phyloP scores from a whole-genome alignment of 2,888 invertebrate genomes.

The Lithosia quadra region DNA sequence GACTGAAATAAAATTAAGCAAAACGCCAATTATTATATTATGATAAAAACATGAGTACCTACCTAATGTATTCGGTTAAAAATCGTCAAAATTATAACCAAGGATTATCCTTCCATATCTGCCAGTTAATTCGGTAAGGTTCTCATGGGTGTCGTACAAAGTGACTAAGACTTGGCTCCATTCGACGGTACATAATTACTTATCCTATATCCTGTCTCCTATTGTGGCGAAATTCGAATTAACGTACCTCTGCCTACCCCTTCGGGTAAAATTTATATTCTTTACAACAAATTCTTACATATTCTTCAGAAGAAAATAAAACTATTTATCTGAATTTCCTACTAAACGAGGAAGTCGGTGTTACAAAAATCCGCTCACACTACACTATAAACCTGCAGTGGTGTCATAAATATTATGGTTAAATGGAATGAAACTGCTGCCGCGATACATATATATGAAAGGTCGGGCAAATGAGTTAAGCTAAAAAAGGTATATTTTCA shows the following conservation, averaged over 20 bases:
- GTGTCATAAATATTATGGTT: too few species aligned
- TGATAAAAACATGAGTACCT: slow-evolving; percentile 15
- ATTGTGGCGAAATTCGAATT: too few species aligned
- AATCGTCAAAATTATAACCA: neutral
- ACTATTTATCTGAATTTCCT: neutral
- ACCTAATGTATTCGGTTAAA: neutral
- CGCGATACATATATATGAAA: neutral
- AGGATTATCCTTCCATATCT: neutral
- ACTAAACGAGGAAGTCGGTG: too few species aligned
- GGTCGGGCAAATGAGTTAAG: neutral
- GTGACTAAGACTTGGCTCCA: too few species aligned
- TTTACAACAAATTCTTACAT: slow-evolving; percentile 1
- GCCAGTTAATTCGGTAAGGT: neutral
- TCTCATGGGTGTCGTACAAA: neutral
- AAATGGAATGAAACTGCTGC: too few species aligned
- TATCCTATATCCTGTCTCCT: too few species aligned
- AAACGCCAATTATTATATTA: slow-evolving; percentile 3
- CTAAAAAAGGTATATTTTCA: neutral
- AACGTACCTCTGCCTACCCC: too few species aligned
- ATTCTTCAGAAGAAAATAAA: neutral
- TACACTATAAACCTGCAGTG: too few species aligned
- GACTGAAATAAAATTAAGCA: slow-evolving; percentile 17
- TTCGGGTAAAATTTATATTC: too few species aligned
- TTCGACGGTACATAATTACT: too few species aligned
- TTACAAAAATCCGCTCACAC: too few species aligned